Evolutionary conservation across 2,113 vertebrate species (phyloP).

Genomic region (Manacus vitellinus): DNA sequence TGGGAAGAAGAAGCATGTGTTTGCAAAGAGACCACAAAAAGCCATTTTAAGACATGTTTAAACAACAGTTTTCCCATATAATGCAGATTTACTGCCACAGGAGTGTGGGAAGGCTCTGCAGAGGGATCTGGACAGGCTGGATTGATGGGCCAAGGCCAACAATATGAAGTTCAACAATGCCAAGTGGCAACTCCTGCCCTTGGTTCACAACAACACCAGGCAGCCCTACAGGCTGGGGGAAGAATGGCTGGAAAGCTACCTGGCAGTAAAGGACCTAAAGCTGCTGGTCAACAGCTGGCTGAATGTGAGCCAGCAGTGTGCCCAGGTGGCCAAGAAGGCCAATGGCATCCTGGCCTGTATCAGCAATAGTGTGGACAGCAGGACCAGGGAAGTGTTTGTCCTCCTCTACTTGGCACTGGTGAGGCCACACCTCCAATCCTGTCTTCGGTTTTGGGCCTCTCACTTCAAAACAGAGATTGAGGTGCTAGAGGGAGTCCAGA

Average conservation of each 20-base stretch:
- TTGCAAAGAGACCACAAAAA: too few species aligned
- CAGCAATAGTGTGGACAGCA: neutral
- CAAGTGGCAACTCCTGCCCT: neutral
- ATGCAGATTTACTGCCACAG: too few species aligned
- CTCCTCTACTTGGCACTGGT: fast-evolving
- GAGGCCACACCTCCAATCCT: fast-evolving
- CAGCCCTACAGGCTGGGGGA: neutral
- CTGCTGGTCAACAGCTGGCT: fast-evolving
- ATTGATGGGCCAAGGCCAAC: neutral
- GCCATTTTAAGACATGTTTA: too few species aligned
- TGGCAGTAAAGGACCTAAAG: neutral
- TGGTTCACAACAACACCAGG: neutral
- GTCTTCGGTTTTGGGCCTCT: neutral
- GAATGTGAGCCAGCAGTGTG: fast-evolving
- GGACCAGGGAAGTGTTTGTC: neutral
- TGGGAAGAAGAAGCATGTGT: too few species aligned
- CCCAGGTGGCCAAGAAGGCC: neutral
- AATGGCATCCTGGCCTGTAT: neutral
- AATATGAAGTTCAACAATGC: neutral
- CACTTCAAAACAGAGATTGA: neutral
- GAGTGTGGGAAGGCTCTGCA: neutral
- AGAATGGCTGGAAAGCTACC: neutral
- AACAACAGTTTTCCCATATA: too few species aligned
- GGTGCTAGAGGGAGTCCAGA: neutral
- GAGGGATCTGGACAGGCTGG: neutral